These are phyloP conservation scores for Sparidentex hasta DNA, from an alignment of 2,797 vertebrate genomes.

Conservation along the genomic window DNA sequence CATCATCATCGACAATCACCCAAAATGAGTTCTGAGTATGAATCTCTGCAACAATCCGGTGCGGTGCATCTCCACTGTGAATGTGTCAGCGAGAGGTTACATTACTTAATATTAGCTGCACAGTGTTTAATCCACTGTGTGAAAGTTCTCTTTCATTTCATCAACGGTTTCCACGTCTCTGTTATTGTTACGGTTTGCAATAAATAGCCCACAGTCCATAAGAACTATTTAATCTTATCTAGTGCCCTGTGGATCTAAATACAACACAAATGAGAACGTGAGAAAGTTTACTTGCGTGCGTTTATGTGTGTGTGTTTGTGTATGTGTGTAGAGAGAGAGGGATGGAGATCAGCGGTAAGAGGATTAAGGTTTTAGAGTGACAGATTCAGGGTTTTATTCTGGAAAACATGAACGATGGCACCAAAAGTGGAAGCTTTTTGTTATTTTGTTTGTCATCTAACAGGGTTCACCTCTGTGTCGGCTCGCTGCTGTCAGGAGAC, in stretches of 20 bases:
- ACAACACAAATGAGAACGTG: neutral
- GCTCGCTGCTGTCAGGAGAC: neutral
- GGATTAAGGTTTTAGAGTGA: slow-evolving; percentile 77
- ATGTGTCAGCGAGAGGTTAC: neutral
- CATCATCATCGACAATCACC: too few species aligned
- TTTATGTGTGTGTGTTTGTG: slow-evolving; percentile 14
- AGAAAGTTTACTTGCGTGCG: slow-evolving; percentile 6
- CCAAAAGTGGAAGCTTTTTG: slow-evolving; percentile 27
- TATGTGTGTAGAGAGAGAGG: slow-evolving; percentile 11
- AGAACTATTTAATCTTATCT: slow-evolving; percentile 3
- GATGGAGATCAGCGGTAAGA: slow-evolving; percentile 67
- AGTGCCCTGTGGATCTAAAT: neutral
- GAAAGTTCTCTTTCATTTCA: slow-evolving; percentile 3
- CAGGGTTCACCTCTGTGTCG: slow-evolving; percentile 21
- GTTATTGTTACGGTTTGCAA: neutral
- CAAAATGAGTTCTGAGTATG: too few species aligned
- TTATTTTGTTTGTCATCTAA: slow-evolving; percentile 33
- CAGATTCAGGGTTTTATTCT: slow-evolving; percentile 63
- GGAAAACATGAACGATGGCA: slow-evolving; percentile 44
- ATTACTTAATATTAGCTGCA: slow-evolving; percentile 1
- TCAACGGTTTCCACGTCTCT: neutral
- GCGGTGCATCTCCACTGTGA: neutral
- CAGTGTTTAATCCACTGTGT: neutral
- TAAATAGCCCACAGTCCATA: slow-evolving; percentile 17
- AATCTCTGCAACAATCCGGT: too few species aligned